Evolutionary conservation across 2,797 vertebrate species (phyloP).

Genomic region (Mus spretus): DNA sequence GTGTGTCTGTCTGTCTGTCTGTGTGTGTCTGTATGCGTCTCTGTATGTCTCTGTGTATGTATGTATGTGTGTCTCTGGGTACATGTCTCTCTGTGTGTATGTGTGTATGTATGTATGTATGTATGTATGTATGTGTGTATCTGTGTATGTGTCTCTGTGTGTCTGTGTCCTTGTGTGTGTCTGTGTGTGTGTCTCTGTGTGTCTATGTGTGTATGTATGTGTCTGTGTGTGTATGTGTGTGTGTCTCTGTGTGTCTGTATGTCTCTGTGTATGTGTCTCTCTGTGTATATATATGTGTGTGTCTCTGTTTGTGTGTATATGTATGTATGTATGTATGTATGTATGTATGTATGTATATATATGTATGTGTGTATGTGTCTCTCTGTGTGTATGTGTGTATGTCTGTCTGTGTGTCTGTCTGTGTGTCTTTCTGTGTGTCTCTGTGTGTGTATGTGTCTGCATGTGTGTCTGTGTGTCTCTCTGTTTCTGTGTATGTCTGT

Average conservation of each 20-base stretch:
- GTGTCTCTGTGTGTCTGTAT: neutral
- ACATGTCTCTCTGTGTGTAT: neutral
- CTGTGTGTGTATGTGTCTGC: neutral
- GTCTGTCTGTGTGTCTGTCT: neutral
- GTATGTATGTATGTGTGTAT: neutral
- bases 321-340: rapidly evolving
- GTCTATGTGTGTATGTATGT: neutral
- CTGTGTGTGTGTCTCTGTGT: neutral
- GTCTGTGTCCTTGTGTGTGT: neutral
- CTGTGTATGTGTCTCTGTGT: neutral
- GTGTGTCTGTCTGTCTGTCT: neutral
- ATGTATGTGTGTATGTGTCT: neutral
- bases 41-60: neutral
- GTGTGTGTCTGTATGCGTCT: rapidly evolving
- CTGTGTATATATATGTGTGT: neutral
- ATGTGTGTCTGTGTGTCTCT: too few species aligned
- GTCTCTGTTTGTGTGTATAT: neutral
- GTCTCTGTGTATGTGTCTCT: neutral
- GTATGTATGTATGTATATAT: rapidly evolving
- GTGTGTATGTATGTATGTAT: neutral
- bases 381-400: neutral
- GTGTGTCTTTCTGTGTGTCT: rapidly evolving
- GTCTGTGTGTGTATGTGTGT: neutral
- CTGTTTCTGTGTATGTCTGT: too few species aligned
- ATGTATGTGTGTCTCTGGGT: neutral